A percentile compares a stretch with the other conserved stretches of the same genome.
These are phyloP conservation scores for Thamnophis sirtalis DNA, from an alignment of 2,113 vertebrate species.

Conservation along the genomic window DNA sequence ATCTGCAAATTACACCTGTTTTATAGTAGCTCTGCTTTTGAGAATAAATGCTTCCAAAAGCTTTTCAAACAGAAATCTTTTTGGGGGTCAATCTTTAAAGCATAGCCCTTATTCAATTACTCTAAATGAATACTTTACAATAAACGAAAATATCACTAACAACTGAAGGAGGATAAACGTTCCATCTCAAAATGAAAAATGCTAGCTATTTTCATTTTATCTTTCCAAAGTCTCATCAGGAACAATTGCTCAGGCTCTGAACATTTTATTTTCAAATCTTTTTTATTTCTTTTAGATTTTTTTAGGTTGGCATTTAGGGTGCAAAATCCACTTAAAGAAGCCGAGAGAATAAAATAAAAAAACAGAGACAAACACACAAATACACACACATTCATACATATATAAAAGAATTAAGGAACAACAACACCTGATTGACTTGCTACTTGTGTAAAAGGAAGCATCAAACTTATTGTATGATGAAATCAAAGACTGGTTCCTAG, in stretches of 20 bases:
- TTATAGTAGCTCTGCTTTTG: not conserved
- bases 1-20: slow-evolving; percentile 11
- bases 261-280: not conserved
- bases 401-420: not conserved
- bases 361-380: not conserved
- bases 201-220: not conserved
- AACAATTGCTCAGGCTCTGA: not conserved
- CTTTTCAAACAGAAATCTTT: not conserved
- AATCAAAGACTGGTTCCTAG: not conserved
- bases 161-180: not conserved
- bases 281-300: not conserved
- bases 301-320: not conserved
- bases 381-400: not conserved
- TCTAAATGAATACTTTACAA: not conserved
- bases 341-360: not conserved
- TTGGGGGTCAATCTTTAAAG: not conserved
- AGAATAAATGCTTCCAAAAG: not conserved
- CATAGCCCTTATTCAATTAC: not conserved
- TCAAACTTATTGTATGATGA: not conserved
- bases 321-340: not conserved
- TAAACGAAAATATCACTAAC: not conserved
- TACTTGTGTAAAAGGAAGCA: not conserved
- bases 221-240: not conserved
- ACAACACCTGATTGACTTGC: not conserved
- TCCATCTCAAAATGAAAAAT: not conserved